phyloP scores from a whole-genome alignment of 1,140 invertebrate species.

The Popillia japonica region DNA sequence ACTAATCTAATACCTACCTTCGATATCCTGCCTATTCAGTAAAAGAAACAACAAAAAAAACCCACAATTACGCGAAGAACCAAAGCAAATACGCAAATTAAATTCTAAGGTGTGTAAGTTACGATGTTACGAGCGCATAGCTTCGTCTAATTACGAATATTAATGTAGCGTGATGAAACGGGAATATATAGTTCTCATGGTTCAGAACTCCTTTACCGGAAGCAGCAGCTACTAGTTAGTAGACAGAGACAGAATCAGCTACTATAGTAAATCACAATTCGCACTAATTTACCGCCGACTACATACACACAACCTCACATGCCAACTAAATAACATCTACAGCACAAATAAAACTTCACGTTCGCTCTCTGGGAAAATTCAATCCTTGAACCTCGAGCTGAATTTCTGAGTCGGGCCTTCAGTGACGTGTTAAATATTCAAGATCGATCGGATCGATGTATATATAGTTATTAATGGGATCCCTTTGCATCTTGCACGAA shows the following conservation, averaged over 20 bases:
- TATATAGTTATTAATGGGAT: too few species aligned
- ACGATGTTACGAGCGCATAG: slow-evolving; percentile 4
- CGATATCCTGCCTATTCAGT: slow-evolving; percentile 2
- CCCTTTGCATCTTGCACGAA: too few species aligned
- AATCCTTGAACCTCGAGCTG: slow-evolving; percentile 8
- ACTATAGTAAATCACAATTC: slow-evolving; percentile 28
- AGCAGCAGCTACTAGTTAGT: neutral
- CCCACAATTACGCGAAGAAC: neutral
- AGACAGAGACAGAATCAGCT: neutral
- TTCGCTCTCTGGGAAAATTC: neutral
- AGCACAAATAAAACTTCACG: neutral
- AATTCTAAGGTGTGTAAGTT: slow-evolving; percentile 1
- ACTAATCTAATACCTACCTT: neutral
- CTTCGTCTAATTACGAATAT: slow-evolving; percentile 32
- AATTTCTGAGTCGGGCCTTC: neutral
- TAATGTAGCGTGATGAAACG: neutral
- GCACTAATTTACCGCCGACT: neutral
- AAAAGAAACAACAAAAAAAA: neutral
- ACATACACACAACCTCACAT: neutral
- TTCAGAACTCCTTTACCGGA: slow-evolving; percentile 26
- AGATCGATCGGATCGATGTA: neutral
- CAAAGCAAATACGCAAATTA: slow-evolving; percentile 14
- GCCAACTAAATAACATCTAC: neutral
- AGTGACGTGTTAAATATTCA: neutral
- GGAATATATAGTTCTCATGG: slow-evolving; percentile 22